These are phyloP conservation scores for Tenodera sinensis DNA, from an alignment of 2,888 invertebrate genomes.

Conservation along the genomic window DNA sequence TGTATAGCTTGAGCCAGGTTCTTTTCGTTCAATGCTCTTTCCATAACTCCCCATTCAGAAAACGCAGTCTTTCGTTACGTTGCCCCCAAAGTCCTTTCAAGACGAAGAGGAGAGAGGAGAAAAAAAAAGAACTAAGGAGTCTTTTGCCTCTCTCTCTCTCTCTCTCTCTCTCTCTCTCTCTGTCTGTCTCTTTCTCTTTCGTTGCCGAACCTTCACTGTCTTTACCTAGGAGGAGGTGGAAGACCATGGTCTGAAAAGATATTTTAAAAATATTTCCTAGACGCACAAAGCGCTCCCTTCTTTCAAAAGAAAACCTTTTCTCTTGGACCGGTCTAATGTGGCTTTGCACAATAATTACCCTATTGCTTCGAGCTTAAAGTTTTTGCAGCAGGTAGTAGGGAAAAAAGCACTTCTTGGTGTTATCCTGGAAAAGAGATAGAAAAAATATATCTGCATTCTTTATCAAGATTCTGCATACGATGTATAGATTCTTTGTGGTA, in stretches of 20 bases:
- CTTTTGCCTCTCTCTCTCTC: neutral
- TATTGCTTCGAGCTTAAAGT: neutral
- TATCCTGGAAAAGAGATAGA: neutral
- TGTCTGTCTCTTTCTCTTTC: neutral
- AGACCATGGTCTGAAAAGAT: constrained; percentile 22
- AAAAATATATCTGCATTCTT: neutral
- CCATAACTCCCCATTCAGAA: constrained; percentile 15
- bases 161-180: neutral
- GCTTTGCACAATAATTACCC: constrained; percentile 8
- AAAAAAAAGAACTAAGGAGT: neutral
- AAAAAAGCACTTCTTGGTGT: neutral
- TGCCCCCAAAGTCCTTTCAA: neutral
- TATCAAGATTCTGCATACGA: neutral
- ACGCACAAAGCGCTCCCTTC: neutral
- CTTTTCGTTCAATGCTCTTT: constrained; percentile 10
- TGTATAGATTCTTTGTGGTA: neutral
- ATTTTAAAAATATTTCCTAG: constrained; percentile 28
- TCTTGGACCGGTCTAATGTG: neutral
- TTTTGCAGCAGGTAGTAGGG: neutral
- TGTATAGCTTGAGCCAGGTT: neutral
- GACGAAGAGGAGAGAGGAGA: neutral
- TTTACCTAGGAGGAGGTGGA: neutral
- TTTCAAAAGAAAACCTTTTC: neutral
- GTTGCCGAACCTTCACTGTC: neutral
- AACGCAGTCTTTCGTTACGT: constrained; percentile 16